Evolutionary conservation across 2,113 vertebrate genomes (phyloP), one percentile per base, ranked within the genome.

Genomic region (Calyptomena viridis): DNA sequence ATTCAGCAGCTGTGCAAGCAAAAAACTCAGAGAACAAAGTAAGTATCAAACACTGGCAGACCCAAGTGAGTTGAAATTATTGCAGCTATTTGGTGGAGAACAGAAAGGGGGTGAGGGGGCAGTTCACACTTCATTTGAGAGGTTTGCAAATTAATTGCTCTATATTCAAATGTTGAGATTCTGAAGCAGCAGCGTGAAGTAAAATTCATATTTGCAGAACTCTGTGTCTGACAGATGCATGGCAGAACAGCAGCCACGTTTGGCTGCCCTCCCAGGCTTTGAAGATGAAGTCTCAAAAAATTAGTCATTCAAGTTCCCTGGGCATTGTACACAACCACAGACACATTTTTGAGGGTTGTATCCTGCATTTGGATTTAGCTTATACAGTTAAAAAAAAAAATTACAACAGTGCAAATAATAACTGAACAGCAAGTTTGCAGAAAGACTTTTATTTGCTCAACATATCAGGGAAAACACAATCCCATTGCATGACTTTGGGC

Each of bases 11-110:
- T 60, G 84, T 97, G 73, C 98, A 98, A 95, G 97, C 96, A 49
- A 98, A 98, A 97, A 87, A 30, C 85, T 96, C 96, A 7, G 98
- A 98, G 68, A 97, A 77, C 96, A 98, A 98, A 98, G 98, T 98
- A 96, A 97, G 85, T 96, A 80, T 69, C 78, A 31, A 53, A 47
- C 47, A 72, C 37, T 78, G 87, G 31, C 40, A 53, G 74, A 68
- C 27, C 21, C 25, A 0, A 60, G 53, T 14, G 47, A 88, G 67
- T 40, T 60, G 72, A 39, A 93, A 63, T 78, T 59, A 67, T 13
- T 71, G 40, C 44, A 76, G 49, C 55, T 80, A 16, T 50, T 76
- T 84, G 72, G 42, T 76, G 58, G 90, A 78, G 40, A 75, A 46
- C 31, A 64, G 72, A 87, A 40, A 8, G 24, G 55, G 50, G 33